phyloP scores from a whole-genome alignment of 1,140 invertebrate genomes.

The Bombus impatiens region DNA sequence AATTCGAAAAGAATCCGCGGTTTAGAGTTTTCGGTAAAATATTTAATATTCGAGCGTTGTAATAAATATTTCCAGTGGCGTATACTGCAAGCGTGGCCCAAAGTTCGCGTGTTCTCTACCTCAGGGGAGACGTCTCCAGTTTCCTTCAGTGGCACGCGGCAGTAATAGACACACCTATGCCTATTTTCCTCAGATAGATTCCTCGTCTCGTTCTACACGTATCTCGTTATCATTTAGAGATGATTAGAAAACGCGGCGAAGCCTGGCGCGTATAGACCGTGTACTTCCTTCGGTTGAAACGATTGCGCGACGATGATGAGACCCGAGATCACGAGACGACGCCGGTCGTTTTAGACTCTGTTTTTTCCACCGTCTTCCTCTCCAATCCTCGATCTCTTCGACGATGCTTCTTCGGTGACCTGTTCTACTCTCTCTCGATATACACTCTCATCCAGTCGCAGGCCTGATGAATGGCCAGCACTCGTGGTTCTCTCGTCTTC shows the following conservation, averaged over 20 bases:
- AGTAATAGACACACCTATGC: constrained; percentile 40
- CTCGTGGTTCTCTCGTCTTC: constrained; percentile 50
- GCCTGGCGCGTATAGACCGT: constrained; percentile 8
- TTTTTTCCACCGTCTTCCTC: not conserved
- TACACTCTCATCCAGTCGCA: constrained; percentile 51
- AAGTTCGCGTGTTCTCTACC: constrained; percentile 1
- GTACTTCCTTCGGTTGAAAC: constrained; percentile 54
- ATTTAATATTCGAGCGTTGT: too few relatives aligned
- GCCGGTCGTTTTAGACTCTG: constrained; percentile 39
- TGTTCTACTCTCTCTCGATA: constrained; percentile 36
- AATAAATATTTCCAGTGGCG: not conserved
- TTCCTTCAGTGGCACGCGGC: constrained; percentile 19
- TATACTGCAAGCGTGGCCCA: not conserved
- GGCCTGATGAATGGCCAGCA: constrained; percentile 66
- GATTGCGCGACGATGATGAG: constrained; percentile 70
- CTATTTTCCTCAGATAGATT: constrained; percentile 51
- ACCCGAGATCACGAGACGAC: constrained; percentile 65
- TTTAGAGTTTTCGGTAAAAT: not conserved
- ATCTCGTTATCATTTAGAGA: constrained; percentile 74
- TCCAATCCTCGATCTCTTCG: constrained; percentile 19
- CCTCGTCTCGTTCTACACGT: constrained; percentile 40
- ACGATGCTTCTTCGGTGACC: constrained; percentile 36
- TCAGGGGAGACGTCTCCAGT: constrained; percentile 29
- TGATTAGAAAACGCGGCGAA: constrained; percentile 71
- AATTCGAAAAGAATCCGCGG: too few relatives aligned